Base-by-base conservation (phyloP, 2,888 invertebrate genomes). In the Subacronicta megacephala region DNA sequence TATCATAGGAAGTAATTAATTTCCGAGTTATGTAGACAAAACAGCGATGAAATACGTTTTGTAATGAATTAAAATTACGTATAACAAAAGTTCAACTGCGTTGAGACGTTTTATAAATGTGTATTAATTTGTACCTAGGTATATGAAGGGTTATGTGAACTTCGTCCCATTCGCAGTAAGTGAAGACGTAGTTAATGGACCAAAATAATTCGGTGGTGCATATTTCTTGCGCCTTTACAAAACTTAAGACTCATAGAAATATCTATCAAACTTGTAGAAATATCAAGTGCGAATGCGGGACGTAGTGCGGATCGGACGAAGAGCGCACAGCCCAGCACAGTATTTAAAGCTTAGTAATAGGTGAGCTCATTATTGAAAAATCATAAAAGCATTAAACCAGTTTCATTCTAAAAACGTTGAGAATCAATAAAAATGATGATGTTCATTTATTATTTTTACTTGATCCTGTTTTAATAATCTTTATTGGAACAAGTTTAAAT, bases 1-100 rank as follows among this genome's bases (percentile, higher is more conserved):
- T 63, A 61, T 69, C 41, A 66, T 50, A 63, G 77, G 75, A 75
- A 75, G 71, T 75, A 64, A 64, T 76, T 75, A 70, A 29, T 53
- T 62, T 44, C 44, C 33, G 43, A 68, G 73, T 60, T 65, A 75
- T 69, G 44, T 41, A 37, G 50, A 43, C 45, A 44, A n/a, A 61
- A 64, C 38, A 45, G 26, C 15, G 20, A 42, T 5, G 41, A 49
- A 33, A 47, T 71, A 46, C 18, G 47, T 37, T 53, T 52, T 56
- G 17, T 62, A 5, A n/a, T 35, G 17, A 43, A 4, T 4, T 36
- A n/a, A 29, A 1, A 31, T 33, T 42, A 10, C 12, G 23, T 37
- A 17, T 0, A 16, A n/a, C 16, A 6, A n/a, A n/a, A 31, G n/a
- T 26, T 26, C 5, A 17, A 17, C 9, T 10, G 16, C 37, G 9